Percentiles rank a stretch among this genome's conserved stretches.
These are phyloP conservation scores for Drosophila ironensis DNA, from an alignment of 1,140 invertebrate species.

Conservation along the genomic window DNA sequence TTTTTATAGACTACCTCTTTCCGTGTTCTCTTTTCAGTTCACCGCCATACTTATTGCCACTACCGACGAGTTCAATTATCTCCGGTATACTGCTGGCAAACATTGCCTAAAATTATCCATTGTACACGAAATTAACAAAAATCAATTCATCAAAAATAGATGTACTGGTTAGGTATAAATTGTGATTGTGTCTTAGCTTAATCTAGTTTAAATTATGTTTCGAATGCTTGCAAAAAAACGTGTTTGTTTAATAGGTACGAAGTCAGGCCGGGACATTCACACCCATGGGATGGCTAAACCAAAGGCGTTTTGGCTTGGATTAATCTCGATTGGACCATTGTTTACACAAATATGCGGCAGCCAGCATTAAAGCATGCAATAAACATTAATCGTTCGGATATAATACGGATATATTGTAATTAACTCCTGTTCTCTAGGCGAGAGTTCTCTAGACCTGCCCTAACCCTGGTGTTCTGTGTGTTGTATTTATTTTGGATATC, in stretches of 20 bases:
- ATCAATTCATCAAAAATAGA: constrained; percentile 56
- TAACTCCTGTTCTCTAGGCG: constrained; percentile 14
- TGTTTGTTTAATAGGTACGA: constrained; percentile 16
- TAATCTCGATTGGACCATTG: constrained; percentile 2
- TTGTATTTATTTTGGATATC: constrained; percentile 42
- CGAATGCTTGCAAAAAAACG: constrained; percentile 5
- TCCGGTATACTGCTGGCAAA: constrained; percentile 99
- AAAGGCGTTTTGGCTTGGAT: constrained; percentile 42
- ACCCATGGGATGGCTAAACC: constrained; percentile 44
- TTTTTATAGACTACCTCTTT: constrained; percentile 92
- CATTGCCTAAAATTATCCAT: constrained; percentile 91
- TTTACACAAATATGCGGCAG: constrained; percentile 65
- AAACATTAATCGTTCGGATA: constrained; percentile 35
- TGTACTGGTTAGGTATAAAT: constrained; percentile 28
- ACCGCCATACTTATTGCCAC: constrained; percentile 98
- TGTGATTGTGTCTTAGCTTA: constrained; percentile 48
- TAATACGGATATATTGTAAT: constrained; percentile 4
- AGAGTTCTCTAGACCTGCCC: constrained; percentile 13
- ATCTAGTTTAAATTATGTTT: constrained; percentile 31
- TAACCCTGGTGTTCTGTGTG: constrained; percentile 45
- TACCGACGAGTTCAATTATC: constrained; percentile 99
- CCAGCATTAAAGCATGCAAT: constrained; percentile 77
- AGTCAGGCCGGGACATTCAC: constrained; percentile 48
- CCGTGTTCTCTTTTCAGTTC: constrained; percentile 98
- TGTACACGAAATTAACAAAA: constrained; percentile 57